Evolutionary conservation across 2,888 invertebrate species (phyloP), one percentile per base, ranked within the genome.

Genomic region (Pyrocoelia pectoralis): DNA sequence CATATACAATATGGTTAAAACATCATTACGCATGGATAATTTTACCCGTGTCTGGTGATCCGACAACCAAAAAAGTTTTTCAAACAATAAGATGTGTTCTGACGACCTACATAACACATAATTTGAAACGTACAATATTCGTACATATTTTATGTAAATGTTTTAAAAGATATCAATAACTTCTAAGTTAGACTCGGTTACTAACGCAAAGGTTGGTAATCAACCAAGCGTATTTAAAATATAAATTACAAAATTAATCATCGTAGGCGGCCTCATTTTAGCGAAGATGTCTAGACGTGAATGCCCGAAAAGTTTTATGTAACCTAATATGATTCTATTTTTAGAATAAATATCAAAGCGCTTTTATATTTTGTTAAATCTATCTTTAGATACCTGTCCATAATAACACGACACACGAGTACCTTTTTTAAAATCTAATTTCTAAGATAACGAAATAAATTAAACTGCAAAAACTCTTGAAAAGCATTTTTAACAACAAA

Each of bases 161-260:
- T 48, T 46, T n/a, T n/a, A n/a, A 24, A 8, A 3, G 3, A 24
- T 24, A 24, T 13, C 49, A 24, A 54, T 48, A 15, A 49, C 33
- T 52, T 53, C 33, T 54, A 24, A 60, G 38, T 33, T 49, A 33
- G 9, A 13, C 17, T 5, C 49, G 40, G 18, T 49, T 40, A 12
- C 50, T 57, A 38, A 50, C 56, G 56, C 52, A 58, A 46, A 48
- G 49, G 56, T 59, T 59, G 46, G 60, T 46, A 59, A 29, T 51
- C 60, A 60, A 51, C 56, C 56, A 49, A 64, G 41, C 64, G 64
- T 59, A 60, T 43, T 59, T 64, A 60, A 64, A 33, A 63, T 58
- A 63, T 63, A 58, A 63, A 63, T 56, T 64, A 60, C 56, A 53
- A 64, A 64, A 64, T 64, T 64, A 64, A 64, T 64, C 64, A 64